These are phyloP conservation scores for Acanthurus lineatus DNA, from an alignment of 2,797 vertebrate species.

Conservation along the genomic window DNA sequence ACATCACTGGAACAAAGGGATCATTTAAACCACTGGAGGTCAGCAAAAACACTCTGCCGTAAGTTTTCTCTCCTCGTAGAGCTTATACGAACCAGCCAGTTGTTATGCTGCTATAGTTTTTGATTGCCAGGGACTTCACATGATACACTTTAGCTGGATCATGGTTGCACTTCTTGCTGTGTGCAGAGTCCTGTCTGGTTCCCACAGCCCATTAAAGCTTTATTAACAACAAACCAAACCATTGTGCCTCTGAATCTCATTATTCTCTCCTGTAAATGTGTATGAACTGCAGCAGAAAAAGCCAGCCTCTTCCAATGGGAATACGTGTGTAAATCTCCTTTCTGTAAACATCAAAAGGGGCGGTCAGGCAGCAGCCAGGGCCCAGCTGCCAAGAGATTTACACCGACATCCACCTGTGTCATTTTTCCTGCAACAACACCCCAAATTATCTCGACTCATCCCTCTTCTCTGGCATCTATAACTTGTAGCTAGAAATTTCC, in stretches of 20 bases:
- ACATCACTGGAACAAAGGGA: not conserved
- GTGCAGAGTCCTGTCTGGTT: too few species aligned
- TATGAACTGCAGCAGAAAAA: slow-evolving; percentile 47
- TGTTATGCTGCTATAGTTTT: too few species aligned
- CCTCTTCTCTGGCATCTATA: slow-evolving; percentile 45
- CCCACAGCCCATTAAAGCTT: slow-evolving; percentile 21
- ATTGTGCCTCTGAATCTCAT: slow-evolving; percentile 41
- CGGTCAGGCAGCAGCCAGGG: not conserved
- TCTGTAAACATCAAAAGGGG: slow-evolving; percentile 42
- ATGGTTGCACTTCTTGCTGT: too few species aligned
- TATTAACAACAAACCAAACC: slow-evolving; percentile 55
- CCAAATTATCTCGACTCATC: slow-evolving; percentile 62
- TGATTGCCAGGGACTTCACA: too few species aligned
- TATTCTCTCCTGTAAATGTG: slow-evolving; percentile 38
- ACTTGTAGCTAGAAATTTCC: slow-evolving; percentile 61
- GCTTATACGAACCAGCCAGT: too few species aligned
- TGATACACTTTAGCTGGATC: too few species aligned
- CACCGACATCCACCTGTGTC: slow-evolving; percentile 51
- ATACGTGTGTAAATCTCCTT: slow-evolving; percentile 34
- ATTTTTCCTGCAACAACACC: slow-evolving; percentile 64
- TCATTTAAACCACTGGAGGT: not conserved
- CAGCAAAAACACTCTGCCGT: not conserved
- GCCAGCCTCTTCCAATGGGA: slow-evolving; percentile 31
- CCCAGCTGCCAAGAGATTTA: slow-evolving; percentile 58
- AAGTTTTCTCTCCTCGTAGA: too few species aligned